phyloP scores from a whole-genome alignment of 1,140 invertebrate genomes.

The Planococcus citri region DNA sequence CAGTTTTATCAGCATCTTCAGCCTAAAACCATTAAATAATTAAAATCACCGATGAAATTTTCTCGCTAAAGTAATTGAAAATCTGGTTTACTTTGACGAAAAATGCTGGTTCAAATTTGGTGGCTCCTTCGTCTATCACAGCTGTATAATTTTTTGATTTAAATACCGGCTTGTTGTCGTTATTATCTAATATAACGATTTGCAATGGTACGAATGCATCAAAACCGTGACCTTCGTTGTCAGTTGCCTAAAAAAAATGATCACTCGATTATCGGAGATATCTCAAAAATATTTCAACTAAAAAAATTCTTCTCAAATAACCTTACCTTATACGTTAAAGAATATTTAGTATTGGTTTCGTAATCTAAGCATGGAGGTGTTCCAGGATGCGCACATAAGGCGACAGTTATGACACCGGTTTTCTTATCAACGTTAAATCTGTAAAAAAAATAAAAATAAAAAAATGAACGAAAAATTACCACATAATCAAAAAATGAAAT shows the following conservation, averaged over 20 bases:
- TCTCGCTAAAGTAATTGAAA: conserved; percentile 9
- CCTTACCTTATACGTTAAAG: conserved; percentile 66
- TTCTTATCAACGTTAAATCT: conserved; percentile 65
- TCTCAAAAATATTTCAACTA: not conserved
- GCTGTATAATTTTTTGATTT: conserved; percentile 55
- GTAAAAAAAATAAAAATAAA: conserved; percentile 23
- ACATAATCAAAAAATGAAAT: conserved; percentile 5
- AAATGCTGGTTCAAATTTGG: conserved; percentile 58
- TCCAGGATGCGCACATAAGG: conserved; percentile 52
- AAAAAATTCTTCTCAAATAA: too few relatives aligned
- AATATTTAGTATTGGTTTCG: conserved; percentile 69
- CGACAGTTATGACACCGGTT: conserved; percentile 70
- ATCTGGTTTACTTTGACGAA: conserved; percentile 29
- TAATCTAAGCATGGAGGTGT: conserved; percentile 65
- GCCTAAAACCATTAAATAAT: conserved; percentile 58
- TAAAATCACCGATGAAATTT: conserved; percentile 11
- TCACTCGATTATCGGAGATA: not conserved
- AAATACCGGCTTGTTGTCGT: conserved; percentile 76
- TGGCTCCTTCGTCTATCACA: conserved; percentile 69
- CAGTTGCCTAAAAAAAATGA: conserved; percentile 52
- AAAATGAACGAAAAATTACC: not conserved
- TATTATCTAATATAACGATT: conserved; percentile 64
- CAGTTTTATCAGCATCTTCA: conserved; percentile 64
- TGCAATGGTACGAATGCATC: conserved; percentile 61
- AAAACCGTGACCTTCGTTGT: conserved; percentile 65